phyloP scores from a whole-genome alignment of 2,113 vertebrate species.

The Tragulus kanchil region DNA sequence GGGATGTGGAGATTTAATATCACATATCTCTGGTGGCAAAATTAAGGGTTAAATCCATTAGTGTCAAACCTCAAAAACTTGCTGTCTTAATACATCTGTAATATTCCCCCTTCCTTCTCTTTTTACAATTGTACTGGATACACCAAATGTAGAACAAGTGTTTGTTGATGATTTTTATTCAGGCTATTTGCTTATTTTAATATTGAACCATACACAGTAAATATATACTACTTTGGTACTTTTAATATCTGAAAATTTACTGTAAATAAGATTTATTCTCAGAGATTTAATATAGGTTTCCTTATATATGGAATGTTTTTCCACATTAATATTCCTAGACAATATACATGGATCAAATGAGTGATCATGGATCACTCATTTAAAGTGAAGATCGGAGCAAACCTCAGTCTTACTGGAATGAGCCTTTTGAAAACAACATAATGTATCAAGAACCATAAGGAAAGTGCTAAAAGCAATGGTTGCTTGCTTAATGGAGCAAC shows the following conservation, averaged over 20 bases:
- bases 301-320: not conserved
- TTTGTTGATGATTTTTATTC: not conserved
- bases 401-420: conserved; percentile 74
- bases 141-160: not conserved
- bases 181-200: not conserved
- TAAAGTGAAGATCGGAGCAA: conserved; percentile 51
- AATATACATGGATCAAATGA: conserved; percentile 41
- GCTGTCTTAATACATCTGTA: not conserved
- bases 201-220: not conserved
- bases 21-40: not conserved
- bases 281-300: not conserved
- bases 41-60: not conserved
- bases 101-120: not conserved
- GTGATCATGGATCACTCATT: too few species aligned
- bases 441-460: conserved; percentile 63
- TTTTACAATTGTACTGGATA: not conserved
- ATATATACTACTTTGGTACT: not conserved
- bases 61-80: conserved; percentile 19
- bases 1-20: not conserved
- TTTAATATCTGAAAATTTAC: conserved; percentile 39
- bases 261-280: not conserved
- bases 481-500: conserved; percentile 76
- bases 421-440: conserved; percentile 52
- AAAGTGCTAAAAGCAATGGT: conserved; percentile 70
- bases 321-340: conserved; percentile 27